Evolutionary conservation across 2,797 vertebrate genomes (phyloP), one percentile per base, ranked within the genome.

Genomic region (Tenualosa ilisha): DNA sequence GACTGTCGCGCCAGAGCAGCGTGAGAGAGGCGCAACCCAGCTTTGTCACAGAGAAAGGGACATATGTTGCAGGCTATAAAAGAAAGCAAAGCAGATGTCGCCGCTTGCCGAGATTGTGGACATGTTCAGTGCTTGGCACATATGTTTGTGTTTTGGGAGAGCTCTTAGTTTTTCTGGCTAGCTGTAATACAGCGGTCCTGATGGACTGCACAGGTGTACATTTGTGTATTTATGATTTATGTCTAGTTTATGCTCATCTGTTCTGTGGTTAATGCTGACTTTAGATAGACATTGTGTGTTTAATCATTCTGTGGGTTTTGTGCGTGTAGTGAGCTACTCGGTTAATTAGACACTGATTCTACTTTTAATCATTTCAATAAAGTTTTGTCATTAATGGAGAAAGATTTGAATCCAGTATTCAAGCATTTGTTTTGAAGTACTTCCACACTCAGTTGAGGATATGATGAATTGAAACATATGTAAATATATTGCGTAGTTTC

Each of bases 31-130:
- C 89, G 86, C 85, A 72, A 90, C 91, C 68, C 94, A 94, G 94
- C 94, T 94, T 91, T 92, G 94, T 94, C 93, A 90, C 91, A 91
- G 94, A 94, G 91, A 93, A 93, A 92, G 88, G 86, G 89, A 93
- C 91, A 93, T 94, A 94, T 93, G 93, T 92, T 94, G 88, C 53
- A 86, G 91, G 93, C 95, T 93, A 93, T 96, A 96, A 96, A 96
- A 96, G 96, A 95, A 96, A 95, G 82, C 90, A 92, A 95, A 94
- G 93, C 95, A 96, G 96, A 96, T 96, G 95, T 95, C 94, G 89
- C 92, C 85, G 90, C 94, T 95, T 95, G 87, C 91, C 92, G 92
- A 92, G 91, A 91, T 88, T 92, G 91, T 92, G 89, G 90, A 92
- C 86, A 51, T 90, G 91, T 90, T 92, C 89, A 91, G 89, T 22